These are phyloP conservation scores for Mesocentrotus franciscanus DNA, from an alignment of 53 echinoderm and acorn worm genomes.

Conservation along the genomic window DNA sequence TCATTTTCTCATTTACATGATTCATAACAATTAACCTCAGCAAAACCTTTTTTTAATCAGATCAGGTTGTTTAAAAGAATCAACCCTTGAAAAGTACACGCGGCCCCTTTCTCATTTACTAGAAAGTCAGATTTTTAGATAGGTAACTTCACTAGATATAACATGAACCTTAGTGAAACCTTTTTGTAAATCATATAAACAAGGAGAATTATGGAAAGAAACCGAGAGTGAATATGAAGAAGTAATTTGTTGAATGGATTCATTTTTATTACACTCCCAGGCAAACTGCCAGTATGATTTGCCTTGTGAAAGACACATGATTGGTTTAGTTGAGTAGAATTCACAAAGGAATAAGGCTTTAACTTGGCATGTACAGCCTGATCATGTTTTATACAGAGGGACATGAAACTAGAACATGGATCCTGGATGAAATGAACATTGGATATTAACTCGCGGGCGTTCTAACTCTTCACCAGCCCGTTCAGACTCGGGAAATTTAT, in stretches of 20 bases:
- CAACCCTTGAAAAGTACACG: too few relatives aligned
- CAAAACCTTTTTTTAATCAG: too few relatives aligned
- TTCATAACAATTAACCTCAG: too few relatives aligned
- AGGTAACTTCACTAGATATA: too few relatives aligned
- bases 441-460: slow-evolving; percentile 3
- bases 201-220: not conserved
- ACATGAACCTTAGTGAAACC: not conserved
- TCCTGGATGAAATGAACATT: slow-evolving; percentile 15
- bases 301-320: not conserved
- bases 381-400: not conserved
- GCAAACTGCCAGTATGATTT: not conserved
- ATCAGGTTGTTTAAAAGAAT: too few relatives aligned
- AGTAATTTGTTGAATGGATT: too few relatives aligned
- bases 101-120: too few relatives aligned
- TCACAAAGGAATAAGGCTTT: not conserved
- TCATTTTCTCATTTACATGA: too few relatives aligned
- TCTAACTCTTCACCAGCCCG: not conserved
- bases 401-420: slow-evolving; percentile 17
- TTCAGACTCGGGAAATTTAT: not conserved
- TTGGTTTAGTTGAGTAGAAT: not conserved
- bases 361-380: not conserved
- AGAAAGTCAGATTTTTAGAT: too few relatives aligned
- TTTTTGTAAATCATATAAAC: not conserved
- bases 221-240: not conserved
- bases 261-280: not conserved